Evolutionary conservation across 1,140 invertebrate species (phyloP).

Genomic region (Diachasmimorpha longicaudata): DNA sequence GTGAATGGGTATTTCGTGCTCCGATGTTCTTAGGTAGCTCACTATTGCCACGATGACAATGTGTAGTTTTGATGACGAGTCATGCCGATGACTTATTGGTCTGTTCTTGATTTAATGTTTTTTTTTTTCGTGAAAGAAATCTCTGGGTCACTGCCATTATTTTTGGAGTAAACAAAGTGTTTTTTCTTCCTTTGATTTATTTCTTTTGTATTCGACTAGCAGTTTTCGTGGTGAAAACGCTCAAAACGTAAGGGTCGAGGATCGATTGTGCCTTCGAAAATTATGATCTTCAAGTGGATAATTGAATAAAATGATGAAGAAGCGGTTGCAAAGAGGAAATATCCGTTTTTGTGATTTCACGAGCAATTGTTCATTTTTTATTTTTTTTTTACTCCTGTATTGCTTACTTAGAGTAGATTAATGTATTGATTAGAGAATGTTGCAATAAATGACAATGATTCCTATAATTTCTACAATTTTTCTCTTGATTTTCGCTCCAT

Average conservation of each 20-base stretch:
- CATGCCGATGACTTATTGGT: not conserved
- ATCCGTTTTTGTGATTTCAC: constrained; percentile 59
- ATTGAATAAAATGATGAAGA: not conserved
- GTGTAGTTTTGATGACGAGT: constrained; percentile 20
- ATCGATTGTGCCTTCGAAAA: constrained; percentile 59
- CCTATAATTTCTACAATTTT: constrained; percentile 6
- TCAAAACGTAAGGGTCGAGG: constrained; percentile 61
- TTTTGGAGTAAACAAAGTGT: not conserved
- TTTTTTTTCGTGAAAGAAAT: not conserved
- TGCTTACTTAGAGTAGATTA: constrained; percentile 58
- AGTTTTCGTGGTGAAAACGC: constrained; percentile 56
- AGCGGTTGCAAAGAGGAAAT: constrained; percentile 40
- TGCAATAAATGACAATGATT: constrained; percentile 60
- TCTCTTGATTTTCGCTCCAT: too few relatives aligned
- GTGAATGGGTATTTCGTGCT: constrained; percentile 51
- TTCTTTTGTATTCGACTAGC: constrained; percentile 9
- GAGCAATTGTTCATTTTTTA: constrained; percentile 53
- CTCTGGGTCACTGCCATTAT: not conserved
- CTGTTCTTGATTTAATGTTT: not conserved
- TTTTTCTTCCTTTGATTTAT: not conserved
- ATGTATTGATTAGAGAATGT: constrained; percentile 59
- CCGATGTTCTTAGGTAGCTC: constrained; percentile 55
- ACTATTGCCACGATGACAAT: constrained; percentile 58
- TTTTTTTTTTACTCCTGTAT: constrained; percentile 55
- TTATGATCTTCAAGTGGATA: constrained; percentile 42